phyloP scores from a whole-genome alignment of 2,113 vertebrate species.

The Thalassarche chlororhynchos region DNA sequence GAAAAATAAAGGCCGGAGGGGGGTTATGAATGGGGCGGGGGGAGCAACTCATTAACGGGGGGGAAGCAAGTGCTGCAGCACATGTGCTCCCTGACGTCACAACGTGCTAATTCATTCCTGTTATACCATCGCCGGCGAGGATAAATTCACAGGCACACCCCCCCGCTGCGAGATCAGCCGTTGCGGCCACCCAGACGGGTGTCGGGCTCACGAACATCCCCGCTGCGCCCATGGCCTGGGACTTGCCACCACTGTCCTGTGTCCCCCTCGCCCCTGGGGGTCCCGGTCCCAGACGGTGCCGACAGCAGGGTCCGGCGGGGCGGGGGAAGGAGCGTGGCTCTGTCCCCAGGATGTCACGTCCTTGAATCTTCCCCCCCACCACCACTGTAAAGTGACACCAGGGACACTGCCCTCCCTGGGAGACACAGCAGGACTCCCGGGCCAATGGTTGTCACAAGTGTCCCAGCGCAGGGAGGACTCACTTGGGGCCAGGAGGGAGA shows the following conservation, averaged over 20 bases:
- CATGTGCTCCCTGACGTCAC: neutral
- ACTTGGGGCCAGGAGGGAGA: neutral
- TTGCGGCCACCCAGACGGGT: neutral
- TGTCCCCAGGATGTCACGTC: neutral
- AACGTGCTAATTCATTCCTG: slow-evolving; percentile 19
- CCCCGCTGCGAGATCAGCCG: neutral
- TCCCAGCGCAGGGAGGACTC: neutral
- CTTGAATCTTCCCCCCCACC: neutral
- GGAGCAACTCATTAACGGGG: neutral
- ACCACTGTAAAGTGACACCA: slow-evolving; percentile 35
- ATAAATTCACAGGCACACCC: slow-evolving; percentile 22
- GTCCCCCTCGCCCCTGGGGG: rapidly evolving
- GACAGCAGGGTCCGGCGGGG: rapidly evolving
- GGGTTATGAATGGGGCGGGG: neutral
- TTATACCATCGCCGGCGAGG: slow-evolving; percentile 13
- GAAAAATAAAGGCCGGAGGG: neutral
- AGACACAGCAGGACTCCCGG: neutral
- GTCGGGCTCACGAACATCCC: neutral
- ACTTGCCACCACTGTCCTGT: neutral
- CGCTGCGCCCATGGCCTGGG: neutral
- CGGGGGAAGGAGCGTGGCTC: neutral
- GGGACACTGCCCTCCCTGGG: neutral
- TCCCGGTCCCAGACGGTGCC: rapidly evolving
- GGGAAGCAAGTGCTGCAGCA: neutral
- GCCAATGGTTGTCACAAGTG: neutral